Evolutionary conservation across 2,888 invertebrate genomes (phyloP).

Genomic region (Axea sp.): DNA sequence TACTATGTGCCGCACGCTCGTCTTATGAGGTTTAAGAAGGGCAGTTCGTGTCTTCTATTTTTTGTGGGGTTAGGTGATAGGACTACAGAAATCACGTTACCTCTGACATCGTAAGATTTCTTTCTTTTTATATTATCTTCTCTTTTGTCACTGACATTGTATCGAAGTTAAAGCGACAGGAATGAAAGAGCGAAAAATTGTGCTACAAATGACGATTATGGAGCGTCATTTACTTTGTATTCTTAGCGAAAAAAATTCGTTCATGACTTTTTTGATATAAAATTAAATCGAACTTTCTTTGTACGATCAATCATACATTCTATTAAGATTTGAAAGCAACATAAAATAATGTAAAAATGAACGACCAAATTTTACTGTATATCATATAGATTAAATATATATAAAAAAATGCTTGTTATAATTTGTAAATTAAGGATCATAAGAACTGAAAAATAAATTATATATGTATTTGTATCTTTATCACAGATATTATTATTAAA

Average conservation of each 20-base stretch:
- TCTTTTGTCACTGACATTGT: slow-evolving; percentile 54
- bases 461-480: too few relatives aligned
- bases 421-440: too few relatives aligned
- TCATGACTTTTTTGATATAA: slow-evolving; percentile 24
- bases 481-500: too few relatives aligned
- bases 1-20: slow-evolving; percentile 67
- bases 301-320: too few relatives aligned
- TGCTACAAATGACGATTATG: slow-evolving; percentile 52
- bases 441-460: too few relatives aligned
- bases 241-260: slow-evolving; percentile 11
- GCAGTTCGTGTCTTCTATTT: slow-evolving; percentile 52
- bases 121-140: slow-evolving; percentile 51
- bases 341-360: too few relatives aligned
- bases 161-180: slow-evolving; percentile 52
- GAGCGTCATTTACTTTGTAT: slow-evolving; percentile 43
- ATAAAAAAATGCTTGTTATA: too few relatives aligned
- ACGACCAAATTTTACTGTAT: too few relatives aligned
- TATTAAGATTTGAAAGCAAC: too few relatives aligned
- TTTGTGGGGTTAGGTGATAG: slow-evolving; percentile 43
- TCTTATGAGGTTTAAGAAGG: slow-evolving; percentile 67
- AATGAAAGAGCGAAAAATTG: slow-evolving; percentile 53
- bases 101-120: slow-evolving; percentile 38
- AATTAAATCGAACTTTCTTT: slow-evolving; percentile 37
- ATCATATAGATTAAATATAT: too few relatives aligned
- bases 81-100: slow-evolving; percentile 55